Base-by-base conservation (phyloP, 2,113 vertebrate species). In the Channa argus region DNA sequence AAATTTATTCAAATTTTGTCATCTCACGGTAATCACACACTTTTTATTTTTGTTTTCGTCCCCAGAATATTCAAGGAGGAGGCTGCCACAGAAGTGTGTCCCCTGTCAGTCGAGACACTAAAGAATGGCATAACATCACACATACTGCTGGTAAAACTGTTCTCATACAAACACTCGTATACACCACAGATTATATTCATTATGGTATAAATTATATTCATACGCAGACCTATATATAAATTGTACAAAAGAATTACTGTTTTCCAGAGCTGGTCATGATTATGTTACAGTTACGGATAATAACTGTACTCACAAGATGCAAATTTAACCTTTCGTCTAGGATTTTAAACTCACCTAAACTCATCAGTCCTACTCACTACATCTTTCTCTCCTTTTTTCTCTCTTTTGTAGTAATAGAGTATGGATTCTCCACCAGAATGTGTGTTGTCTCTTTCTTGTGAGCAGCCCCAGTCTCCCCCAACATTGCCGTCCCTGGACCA, bases 401-500 rank as follows among this genome's bases (percentile, higher is more conserved):
- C 6, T 64, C 51, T 64, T 80, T 74, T 72, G 8, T 55, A 3
- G 37, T 12, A 41, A 68, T 71, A 94, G 94, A 94, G 82, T 77
- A 95, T 95, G 94, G 94, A 95, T 94, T 95, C 94, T 62, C 92
- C 94, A 6, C 92, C 93, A 36, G 94, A 95, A 74, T 94, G 92
- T 91, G 87, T 94, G 83, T 82, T 94, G 87, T 91, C 92, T 69
- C 90, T 95, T 64, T 92, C 92, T 54, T 91, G 89, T 94, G 94
- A 94, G 70, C 91, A 83, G 46, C 86, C 92, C 72, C 86, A 88
- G 82, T 91, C 92, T 43, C 90, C 92, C 44, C 85, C 88, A 0
- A 86, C 93, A 14, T 88, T 93, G 69, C 93, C 93, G 0, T 94
- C 94, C 69, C 84, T 94, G 51, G 94, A 95, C 82, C 92, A 93